These are phyloP conservation scores for Monopis laevigella DNA, from an alignment of 2,888 invertebrate species.

Conservation along the genomic window DNA sequence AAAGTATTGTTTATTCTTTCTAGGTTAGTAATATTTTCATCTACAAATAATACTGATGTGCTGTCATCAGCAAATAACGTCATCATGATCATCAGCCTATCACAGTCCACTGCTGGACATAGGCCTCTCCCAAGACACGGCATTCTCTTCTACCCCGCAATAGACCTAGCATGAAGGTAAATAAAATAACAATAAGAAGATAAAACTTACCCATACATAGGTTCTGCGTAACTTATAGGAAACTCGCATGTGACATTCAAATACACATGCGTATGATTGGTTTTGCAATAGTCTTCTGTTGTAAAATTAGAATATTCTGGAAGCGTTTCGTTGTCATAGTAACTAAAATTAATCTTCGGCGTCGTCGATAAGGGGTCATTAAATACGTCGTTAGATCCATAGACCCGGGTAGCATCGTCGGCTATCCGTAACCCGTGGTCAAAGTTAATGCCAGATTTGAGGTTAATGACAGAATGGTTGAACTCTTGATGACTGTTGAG, in stretches of 20 bases:
- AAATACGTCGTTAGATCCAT: constrained; percentile 21
- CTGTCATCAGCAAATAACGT: no score
- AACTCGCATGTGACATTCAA: constrained; percentile 74
- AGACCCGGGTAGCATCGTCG: constrained; percentile 18
- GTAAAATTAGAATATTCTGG: constrained; percentile 44
- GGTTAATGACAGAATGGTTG: neutral
- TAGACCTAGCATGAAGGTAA: no score
- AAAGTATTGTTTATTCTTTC: no score
- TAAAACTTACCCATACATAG: constrained; percentile 71
- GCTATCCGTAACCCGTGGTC: neutral
- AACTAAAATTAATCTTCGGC: constrained; percentile 29
- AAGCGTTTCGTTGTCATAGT: constrained; percentile 33
- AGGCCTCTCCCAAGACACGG: no score
- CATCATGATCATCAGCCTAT: no score
- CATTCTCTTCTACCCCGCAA: no score
- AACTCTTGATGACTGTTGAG: neutral
- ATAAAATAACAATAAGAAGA: neutral
- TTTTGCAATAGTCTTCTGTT: constrained; percentile 45
- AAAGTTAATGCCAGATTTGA: neutral
- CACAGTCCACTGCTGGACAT: no score
- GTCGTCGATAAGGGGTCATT: constrained; percentile 13
- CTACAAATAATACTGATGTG: no score
- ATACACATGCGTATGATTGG: constrained; percentile 51
- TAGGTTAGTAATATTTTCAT: no score
- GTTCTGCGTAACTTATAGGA: constrained; percentile 73